Evolutionary conservation across 2,797 vertebrate genomes (phyloP), one percentile per base, ranked within the genome.

Genomic region (Labroides dimidiatus): DNA sequence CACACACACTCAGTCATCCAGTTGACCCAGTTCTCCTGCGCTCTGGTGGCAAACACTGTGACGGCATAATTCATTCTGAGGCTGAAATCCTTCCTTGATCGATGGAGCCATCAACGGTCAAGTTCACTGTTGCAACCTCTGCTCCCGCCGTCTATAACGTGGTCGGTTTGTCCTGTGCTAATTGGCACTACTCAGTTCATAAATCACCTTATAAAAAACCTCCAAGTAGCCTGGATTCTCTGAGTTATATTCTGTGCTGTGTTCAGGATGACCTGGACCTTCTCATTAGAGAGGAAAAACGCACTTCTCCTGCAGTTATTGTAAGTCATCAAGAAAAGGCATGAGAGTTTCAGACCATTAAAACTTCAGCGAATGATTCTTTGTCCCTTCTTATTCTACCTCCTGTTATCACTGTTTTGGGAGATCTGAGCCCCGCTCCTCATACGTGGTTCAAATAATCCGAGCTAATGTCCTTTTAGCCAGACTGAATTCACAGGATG

Each of bases 111-210:
- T 93, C 92, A 91, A 66, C 69, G 80, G 87, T 91, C 89, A 91
- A 86, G 86, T 89, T 87, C 88, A 87, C 80, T 50, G 69, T 72
- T 59, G 75, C 79, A 75, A 91, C 89, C 84, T 87, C 77, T 87
- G 78, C 84, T 80, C 86, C 73, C 24, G 67, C 77, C 82, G 83
- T 89, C 89, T 84, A 87, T 89, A 90, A 90, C 84, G 91, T 80
- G 62, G 72, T 80, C 78, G 56, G 80, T 93, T 92, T 92, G 87
- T 92, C 85, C 89, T 82, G 79, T 79, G 84, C 91, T 94, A 94
- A 94, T 93, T 94, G 91, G 87, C 85, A 87, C 80, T 89, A 89
- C 85, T 88, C 60, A 84, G 84, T 91, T 86, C 89, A 93, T 90
- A 91, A 93, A 92, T 93, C 92, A 92, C 86, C 73, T 11, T 37